Conservation (phyloP, 2,797 vertebrate genomes). For the Acrocephalus scirpaceus region DNA sequence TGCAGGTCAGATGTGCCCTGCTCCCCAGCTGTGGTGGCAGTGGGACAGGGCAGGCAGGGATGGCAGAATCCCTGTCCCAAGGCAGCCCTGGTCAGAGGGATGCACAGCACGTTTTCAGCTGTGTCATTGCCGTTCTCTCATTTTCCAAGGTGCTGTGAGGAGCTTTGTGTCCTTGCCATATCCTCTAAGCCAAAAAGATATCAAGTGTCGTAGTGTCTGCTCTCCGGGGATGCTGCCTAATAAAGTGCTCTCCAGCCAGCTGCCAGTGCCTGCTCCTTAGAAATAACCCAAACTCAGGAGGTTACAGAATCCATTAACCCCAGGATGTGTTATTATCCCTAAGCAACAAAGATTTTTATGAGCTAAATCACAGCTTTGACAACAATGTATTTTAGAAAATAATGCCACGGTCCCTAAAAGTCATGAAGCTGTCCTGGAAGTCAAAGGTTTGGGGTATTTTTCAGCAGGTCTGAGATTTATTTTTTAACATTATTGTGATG, state of each 20-base stretch:
- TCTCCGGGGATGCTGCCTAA: neutral
- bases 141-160: neutral
- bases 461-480: neutral
- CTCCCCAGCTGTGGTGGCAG: neutral
- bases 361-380: constrained; percentile 3
- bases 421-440: neutral
- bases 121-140: neutral
- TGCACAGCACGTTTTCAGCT: neutral
- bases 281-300: neutral
- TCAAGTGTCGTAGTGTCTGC: neutral
- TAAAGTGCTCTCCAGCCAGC: neutral
- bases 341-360: constrained; percentile 2
- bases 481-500: neutral
- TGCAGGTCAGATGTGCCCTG: rapidly evolving
- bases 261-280: neutral
- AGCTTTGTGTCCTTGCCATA: constrained; percentile 17
- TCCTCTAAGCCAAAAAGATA: neutral
- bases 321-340: neutral
- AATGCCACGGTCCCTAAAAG: neutral
- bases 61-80: neutral
- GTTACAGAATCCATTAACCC: constrained; percentile 14
- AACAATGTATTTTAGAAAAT: neutral
- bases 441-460: neutral
- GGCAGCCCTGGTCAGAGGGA: neutral
- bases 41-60: neutral